Base-by-base conservation (phyloP, 2,888 invertebrate genomes). In the Electrophaes corylata region DNA sequence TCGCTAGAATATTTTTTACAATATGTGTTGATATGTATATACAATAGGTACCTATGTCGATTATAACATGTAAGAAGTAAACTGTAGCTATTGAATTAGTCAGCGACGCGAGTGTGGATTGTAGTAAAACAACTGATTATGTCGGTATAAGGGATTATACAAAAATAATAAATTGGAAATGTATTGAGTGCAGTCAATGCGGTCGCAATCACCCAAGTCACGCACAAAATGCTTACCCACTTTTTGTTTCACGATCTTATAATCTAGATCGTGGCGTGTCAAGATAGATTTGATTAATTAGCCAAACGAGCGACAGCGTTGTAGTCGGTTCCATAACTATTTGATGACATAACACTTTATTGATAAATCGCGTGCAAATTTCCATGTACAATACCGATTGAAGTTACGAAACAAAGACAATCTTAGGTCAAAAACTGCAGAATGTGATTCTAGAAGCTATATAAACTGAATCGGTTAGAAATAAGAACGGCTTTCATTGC, bases 281-380 rank as follows among this genome's bases (percentile, higher is more conserved):
- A 62, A 64, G 61, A 60, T 60, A 60, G 44, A 67, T 65, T 67
- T 67, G 67, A 67, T 67, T 67, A 67, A 67, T 67, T 67, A 67
- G 44, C 64, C 50, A 41, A 64, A 62, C 60, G 53, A 61, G 55
- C 53, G 62, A 64, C 57, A 59, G 59, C 59, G 61, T 57, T 57
- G 57, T n/a, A n/a, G n/a, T 56, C 49, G 45, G 57, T 60, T 65
- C 60, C 18, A 49, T 67, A 62, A 62, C 60, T 39, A 62, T 58
- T 50, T 54, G 67, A 67, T 67, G 65, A 67, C 64, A 67, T 65
- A 65, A 67, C 59, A 31, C 40, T 58, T 55, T 62, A 67, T 60
- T 49, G 60, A 65, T 56, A 53, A 16, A 56, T 65, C 20, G 60
- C 60, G 58, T 67, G 62, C 56, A 57, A 31, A 54, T 60, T 57